Conservation (phyloP, 1,140 invertebrate genomes). For the Pseudomyrmex dendroicus region DNA sequence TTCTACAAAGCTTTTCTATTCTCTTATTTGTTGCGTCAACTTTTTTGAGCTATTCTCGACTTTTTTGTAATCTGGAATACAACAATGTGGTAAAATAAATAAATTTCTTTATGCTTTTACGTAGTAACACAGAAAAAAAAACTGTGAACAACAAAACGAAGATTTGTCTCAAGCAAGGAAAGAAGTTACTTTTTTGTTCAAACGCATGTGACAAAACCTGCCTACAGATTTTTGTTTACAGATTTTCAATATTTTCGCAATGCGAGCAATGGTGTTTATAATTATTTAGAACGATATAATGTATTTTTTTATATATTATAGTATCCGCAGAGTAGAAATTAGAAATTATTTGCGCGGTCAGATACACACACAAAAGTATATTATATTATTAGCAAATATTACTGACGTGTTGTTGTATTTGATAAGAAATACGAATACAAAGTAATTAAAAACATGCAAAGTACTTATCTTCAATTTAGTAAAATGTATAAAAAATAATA, state of each 20-base stretch:
- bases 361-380: too few relatives aligned
- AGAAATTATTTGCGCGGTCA: background rate
- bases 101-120: background rate
- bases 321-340: background rate
- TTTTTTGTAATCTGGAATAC: background rate
- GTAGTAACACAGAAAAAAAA: conserved; percentile 2
- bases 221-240: background rate
- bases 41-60: conserved; percentile 16
- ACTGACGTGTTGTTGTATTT: background rate
- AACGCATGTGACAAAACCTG: background rate
- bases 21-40: conserved; percentile 30
- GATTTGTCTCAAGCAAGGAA: background rate
- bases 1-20: background rate
- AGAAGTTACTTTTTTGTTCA: background rate
- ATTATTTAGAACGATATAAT: too few relatives aligned
- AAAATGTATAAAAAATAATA: background rate
- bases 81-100: conserved; percentile 27
- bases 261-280: too few relatives aligned
- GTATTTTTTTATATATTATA: background rate
- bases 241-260: background rate
- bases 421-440: conserved; percentile 2
- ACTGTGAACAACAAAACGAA: conserved; percentile 18
- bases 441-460: conserved; percentile 1
- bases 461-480: background rate
- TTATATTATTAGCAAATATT: background rate